Percentiles rank a stretch among this genome's conserved stretches.
phyloP scores from a whole-genome alignment of 2,888 invertebrate genomes.

The Phymatocera aterrima region DNA sequence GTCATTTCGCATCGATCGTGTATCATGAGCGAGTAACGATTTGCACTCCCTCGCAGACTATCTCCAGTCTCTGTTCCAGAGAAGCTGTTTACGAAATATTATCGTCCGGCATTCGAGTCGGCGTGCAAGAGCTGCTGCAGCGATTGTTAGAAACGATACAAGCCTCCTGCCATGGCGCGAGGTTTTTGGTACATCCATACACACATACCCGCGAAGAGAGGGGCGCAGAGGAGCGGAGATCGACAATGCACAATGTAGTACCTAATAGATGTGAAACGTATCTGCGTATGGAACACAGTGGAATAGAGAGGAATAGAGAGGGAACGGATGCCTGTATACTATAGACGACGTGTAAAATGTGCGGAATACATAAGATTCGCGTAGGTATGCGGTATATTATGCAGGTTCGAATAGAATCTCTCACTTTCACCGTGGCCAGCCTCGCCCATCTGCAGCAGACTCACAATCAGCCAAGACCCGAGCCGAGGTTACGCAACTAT shows the following conservation, averaged over 20 bases:
- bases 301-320: too few species aligned
- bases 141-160: slow-evolving; percentile 53
- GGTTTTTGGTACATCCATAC: not conserved
- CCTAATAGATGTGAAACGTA: not conserved
- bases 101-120: slow-evolving; percentile 36
- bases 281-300: not conserved
- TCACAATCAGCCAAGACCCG: slow-evolving; percentile 41
- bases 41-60: slow-evolving; percentile 17
- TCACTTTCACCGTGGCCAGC: slow-evolving; percentile 66
- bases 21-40: too few species aligned
- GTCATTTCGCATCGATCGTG: not conserved
- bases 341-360: not conserved
- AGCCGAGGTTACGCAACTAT: slow-evolving; percentile 59
- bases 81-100: slow-evolving; percentile 47
- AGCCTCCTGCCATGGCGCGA: not conserved
- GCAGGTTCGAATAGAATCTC: slow-evolving; percentile 54
- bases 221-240: not conserved
- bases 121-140: slow-evolving; percentile 52
- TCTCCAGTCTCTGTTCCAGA: too few species aligned
- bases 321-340: too few species aligned
- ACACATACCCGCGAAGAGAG: not conserved
- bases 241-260: not conserved
- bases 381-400: not conserved
- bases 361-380: not conserved
- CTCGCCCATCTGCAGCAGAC: slow-evolving; percentile 66